Conservation (phyloP, 1,140 invertebrate genomes). For the Papilio dardanus region DNA sequence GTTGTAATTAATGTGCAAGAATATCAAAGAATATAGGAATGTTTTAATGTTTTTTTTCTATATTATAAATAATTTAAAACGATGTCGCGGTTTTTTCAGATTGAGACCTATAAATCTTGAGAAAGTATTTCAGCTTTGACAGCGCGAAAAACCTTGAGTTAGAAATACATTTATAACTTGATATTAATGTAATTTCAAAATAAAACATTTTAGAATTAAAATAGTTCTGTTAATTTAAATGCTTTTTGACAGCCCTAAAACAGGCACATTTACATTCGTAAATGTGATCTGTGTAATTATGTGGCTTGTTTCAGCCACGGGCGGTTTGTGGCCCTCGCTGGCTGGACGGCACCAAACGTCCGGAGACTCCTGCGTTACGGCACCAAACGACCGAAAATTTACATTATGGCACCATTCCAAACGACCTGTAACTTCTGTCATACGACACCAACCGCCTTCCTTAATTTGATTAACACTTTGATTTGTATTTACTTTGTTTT, state of each 20-base stretch:
- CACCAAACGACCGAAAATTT: not conserved
- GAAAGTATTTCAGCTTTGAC: not conserved
- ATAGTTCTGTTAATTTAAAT: not conserved
- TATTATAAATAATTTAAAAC: not conserved
- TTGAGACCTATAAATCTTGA: too few relatives aligned
- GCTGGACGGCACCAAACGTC: not conserved
- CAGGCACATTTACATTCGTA: constrained; percentile 63
- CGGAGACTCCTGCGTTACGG: constrained; percentile 59
- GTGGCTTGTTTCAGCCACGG: constrained; percentile 64
- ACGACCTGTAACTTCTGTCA: not conserved
- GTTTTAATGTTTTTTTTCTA: not conserved
- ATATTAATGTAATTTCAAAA: not conserved
- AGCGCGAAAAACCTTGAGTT: not conserved
- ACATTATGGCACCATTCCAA: not conserved
- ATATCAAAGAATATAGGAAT: not conserved
- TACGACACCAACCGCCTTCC: not conserved
- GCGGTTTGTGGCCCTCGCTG: constrained; percentile 45
- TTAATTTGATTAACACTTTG: not conserved
- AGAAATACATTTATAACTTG: not conserved
- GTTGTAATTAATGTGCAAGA: constrained; percentile 4
- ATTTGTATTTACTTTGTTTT: too few relatives aligned
- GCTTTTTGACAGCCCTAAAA: constrained; percentile 16
- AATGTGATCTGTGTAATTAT: constrained; percentile 77
- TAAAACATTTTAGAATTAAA: not conserved
- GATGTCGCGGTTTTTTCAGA: too few relatives aligned